Evolutionary conservation across 1,140 invertebrate genomes (phyloP).

Genomic region (Drosophila pruinosa): DNA sequence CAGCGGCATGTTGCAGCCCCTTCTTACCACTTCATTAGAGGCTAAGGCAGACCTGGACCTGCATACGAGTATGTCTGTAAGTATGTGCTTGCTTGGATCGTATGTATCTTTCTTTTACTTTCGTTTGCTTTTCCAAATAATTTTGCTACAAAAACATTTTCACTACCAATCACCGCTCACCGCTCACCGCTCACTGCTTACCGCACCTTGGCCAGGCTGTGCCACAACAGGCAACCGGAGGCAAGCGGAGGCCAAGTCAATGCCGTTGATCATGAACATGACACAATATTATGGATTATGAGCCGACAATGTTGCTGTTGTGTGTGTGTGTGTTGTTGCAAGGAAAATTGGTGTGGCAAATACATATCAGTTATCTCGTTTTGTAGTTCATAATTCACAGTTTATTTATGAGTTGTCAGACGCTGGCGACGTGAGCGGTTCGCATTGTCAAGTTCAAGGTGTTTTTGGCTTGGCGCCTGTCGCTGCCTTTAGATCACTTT

Average conservation of each 20-base stretch:
- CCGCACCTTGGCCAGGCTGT: neutral
- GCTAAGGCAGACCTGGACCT: conserved; percentile 1
- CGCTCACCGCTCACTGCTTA: neutral
- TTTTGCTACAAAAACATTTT: conserved; percentile 62
- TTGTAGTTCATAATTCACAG: conserved; percentile 76
- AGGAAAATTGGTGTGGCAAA: conserved; percentile 68
- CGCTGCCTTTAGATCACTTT: conserved; percentile 69
- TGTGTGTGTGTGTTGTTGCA: conserved; percentile 30
- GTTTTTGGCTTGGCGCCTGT: conserved; percentile 49
- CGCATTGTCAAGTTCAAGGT: conserved; percentile 68
- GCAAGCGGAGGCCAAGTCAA: conserved; percentile 26
- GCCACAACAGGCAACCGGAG: conserved; percentile 17
- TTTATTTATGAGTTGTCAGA: conserved; percentile 81
- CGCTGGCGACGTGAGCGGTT: conserved; percentile 54
- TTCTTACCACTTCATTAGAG: conserved; percentile 74
- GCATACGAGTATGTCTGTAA: neutral
- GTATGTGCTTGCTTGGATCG: no score
- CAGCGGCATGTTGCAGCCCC: conserved; percentile 33
- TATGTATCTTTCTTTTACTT: conserved; percentile 64
- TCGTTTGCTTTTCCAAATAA: conserved; percentile 76
- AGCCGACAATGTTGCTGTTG: conserved; percentile 42
- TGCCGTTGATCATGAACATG: conserved; percentile 75
- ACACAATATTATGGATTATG: conserved; percentile 81
- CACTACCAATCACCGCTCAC: conserved; percentile 11
- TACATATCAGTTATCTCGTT: conserved; percentile 54